phyloP scores from a whole-genome alignment of 2,113 vertebrate genomes.

The Cyprinus carpio region DNA sequence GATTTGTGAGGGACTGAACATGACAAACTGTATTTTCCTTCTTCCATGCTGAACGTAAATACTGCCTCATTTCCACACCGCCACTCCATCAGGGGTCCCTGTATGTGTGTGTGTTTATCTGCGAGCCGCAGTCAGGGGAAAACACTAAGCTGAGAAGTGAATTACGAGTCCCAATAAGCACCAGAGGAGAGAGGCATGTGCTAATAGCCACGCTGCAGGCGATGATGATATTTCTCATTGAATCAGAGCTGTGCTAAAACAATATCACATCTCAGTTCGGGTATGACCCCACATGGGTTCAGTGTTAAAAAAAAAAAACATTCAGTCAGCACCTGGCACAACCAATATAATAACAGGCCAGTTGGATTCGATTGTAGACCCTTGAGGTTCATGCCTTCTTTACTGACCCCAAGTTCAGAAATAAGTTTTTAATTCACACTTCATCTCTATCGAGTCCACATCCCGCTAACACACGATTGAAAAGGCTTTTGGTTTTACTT shows the following conservation, averaged over 20 bases:
- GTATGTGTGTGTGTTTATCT: slow-evolving; percentile 43
- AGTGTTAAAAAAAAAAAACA: slow-evolving; percentile 51
- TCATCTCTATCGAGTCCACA: slow-evolving; percentile 61
- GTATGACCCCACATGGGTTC: not conserved
- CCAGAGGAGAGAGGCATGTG: slow-evolving; percentile 27
- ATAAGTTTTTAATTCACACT: slow-evolving; percentile 74
- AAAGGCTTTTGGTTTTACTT: not conserved
- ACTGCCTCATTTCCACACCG: slow-evolving; percentile 59
- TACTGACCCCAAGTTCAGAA: slow-evolving; percentile 55
- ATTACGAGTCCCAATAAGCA: slow-evolving; percentile 22
- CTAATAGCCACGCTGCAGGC: slow-evolving; percentile 25
- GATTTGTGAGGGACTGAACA: slow-evolving; percentile 57
- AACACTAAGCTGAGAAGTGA: slow-evolving; percentile 19
- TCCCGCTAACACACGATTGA: slow-evolving; percentile 21
- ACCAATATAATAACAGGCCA: slow-evolving; percentile 61
- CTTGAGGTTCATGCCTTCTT: slow-evolving; percentile 52
- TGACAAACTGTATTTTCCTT: slow-evolving; percentile 53
- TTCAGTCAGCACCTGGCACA: slow-evolving; percentile 63
- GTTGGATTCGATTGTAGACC: slow-evolving; percentile 67
- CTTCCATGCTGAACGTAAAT: slow-evolving; percentile 62
- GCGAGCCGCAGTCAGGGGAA: slow-evolving; percentile 8
- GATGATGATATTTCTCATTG: slow-evolving; percentile 36
- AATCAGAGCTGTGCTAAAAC: slow-evolving; percentile 26
- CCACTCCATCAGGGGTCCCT: slow-evolving; percentile 46
- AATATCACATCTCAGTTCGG: slow-evolving; percentile 22